These are phyloP conservation scores for Matsumurasca onukii DNA, from an alignment of 1,140 invertebrate species.

Conservation along the genomic window DNA sequence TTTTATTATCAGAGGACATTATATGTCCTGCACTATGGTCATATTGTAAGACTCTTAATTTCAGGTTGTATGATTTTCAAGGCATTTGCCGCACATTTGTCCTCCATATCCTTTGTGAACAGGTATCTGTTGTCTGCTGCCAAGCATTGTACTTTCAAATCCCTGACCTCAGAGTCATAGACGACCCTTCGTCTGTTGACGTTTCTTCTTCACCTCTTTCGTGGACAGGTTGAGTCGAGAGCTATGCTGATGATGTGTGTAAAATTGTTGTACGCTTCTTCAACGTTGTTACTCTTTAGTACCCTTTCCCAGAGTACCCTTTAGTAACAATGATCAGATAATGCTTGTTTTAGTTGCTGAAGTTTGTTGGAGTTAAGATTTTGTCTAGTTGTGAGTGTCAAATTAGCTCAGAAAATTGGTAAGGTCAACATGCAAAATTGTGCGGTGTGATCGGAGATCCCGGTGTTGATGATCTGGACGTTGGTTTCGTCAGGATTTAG, in stretches of 20 bases:
- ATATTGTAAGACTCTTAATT: not conserved
- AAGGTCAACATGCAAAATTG: not conserved
- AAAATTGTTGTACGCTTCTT: conserved; percentile 5
- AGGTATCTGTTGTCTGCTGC: not conserved
- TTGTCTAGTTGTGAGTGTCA: not conserved
- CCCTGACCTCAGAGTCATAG: not conserved
- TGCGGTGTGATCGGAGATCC: not conserved
- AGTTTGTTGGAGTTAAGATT: not conserved
- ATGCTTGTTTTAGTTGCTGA: not conserved
- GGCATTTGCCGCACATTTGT: not conserved
- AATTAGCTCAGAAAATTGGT: not conserved
- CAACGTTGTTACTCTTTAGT: not conserved
- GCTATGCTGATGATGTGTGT: not conserved
- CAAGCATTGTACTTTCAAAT: not conserved
- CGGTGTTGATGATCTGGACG: not conserved
- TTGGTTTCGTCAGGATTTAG: not conserved
- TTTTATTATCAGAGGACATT: conserved; percentile 2
- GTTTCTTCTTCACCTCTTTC: not conserved
- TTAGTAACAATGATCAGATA: not conserved
- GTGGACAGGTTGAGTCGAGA: conserved; percentile 5
- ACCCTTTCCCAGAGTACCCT: not conserved
- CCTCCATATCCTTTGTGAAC: not conserved
- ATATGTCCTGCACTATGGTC: not conserved
- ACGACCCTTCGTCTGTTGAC: not conserved
- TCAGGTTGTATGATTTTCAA: conserved; percentile 11